Base-by-base conservation (phyloP, 2,888 invertebrate species). In the Callinectes sapidus region DNA sequence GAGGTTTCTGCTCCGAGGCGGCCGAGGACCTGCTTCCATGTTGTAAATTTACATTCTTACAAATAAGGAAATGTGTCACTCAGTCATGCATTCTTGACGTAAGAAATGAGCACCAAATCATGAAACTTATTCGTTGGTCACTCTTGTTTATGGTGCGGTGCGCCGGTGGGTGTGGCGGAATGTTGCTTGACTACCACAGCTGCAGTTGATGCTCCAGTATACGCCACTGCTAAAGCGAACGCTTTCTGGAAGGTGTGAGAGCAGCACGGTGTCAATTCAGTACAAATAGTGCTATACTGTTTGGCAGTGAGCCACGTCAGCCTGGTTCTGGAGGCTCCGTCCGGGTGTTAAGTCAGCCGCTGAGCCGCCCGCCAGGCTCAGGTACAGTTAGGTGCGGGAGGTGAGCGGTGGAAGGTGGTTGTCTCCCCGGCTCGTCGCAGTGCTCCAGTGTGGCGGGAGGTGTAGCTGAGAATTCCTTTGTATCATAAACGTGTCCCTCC, bases 281-380 rank as follows among this genome's bases (percentile, higher is more conserved):
- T n/a, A 71, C 10, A 71, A 10, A 71, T 61, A n/a, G 71, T 28
- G 16, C 23, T 81, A 2, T 81, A 81, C 23, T 81, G 32, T 81
- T 81, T 81, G 81, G 81, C 81, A 81, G 81, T n/a, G 81, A 81
- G 81, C 81, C 81, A 81, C 81, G 81, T 81, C 81, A 81, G 32
- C 81, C 81, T 16, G 81, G 81, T 35, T 32, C 81, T 81, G 81
- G 32, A 16, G 32, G 81, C 1, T n/a, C 81, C 32, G 81, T 14
- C 14, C 32, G 16, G 81, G 81, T 35, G 81, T 32, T 77, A 32
- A n/a, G 77, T 81, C 81, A 35, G 35, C 81, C 32, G 81, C 81
- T 81, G 81, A 81, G 35, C 81, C 81, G 14, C 81, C 81, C 81
- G 81, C 81, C 32, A 81, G 81, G 81, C 81, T 32, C 81, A 81